Conservation (phyloP, 2,888 invertebrate genomes). For the Chrysolina oricalcia region DNA sequence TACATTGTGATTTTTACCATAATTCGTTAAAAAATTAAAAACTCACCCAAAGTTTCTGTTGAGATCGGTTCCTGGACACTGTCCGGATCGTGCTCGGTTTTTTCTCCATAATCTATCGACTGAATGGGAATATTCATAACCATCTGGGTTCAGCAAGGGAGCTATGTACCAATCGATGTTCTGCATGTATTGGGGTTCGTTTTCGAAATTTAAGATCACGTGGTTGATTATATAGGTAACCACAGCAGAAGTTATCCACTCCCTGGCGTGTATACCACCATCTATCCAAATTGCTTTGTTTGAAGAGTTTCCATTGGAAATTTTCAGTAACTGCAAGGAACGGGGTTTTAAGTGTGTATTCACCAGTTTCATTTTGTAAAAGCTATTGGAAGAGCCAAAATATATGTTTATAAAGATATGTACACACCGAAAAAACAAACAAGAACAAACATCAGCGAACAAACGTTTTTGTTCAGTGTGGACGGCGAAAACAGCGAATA, state of each 20-base stretch:
- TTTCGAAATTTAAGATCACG: constrained; percentile 80
- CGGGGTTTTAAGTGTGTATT: not conserved
- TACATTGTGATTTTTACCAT: too few species aligned
- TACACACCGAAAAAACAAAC: too few species aligned
- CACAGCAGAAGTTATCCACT: constrained; percentile 90
- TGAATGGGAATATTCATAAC: constrained; percentile 90
- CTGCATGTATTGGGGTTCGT: constrained; percentile 79
- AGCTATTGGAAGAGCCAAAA: too few species aligned
- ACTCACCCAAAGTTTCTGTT: constrained; percentile 87
- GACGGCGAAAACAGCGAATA: too few species aligned
- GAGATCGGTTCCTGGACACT: constrained; percentile 85
- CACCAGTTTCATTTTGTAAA: too few species aligned
- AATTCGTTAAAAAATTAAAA: not conserved
- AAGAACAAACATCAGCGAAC: too few species aligned
- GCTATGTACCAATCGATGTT: constrained; percentile 88
- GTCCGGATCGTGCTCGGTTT: constrained; percentile 77
- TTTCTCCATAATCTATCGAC: constrained; percentile 89
- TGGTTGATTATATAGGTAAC: constrained; percentile 85
- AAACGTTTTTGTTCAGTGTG: too few species aligned
- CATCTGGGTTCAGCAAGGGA: constrained; percentile 87
- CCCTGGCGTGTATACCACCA: constrained; percentile 87
- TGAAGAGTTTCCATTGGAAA: constrained; percentile 78
- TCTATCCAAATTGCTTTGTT: constrained; percentile 77
- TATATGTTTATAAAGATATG: too few species aligned
- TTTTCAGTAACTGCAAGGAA: constrained; percentile 69